Conservation (phyloP, 2,113 vertebrate genomes). For the Corythoichthys intestinalis region DNA sequence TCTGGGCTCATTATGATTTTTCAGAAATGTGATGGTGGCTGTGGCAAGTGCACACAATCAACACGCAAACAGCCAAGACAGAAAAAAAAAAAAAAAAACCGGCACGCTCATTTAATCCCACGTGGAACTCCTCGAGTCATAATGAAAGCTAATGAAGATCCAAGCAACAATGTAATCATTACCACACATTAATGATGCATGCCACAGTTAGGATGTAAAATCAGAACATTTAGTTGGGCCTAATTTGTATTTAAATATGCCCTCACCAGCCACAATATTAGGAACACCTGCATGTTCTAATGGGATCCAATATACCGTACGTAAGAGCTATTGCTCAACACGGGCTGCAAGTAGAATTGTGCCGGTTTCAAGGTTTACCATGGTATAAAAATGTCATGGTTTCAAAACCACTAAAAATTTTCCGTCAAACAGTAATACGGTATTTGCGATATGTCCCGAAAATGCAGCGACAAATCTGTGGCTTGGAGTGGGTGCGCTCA, state of each 20-base stretch:
- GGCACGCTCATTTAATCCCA: conserved; percentile 34
- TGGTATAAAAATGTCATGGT: no score
- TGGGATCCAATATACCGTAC: not conserved
- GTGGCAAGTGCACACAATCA: conserved; percentile 43
- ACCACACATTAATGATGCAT: conserved; percentile 33
- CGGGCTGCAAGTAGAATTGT: no score
- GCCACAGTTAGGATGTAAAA: conserved; percentile 22
- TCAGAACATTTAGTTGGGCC: not conserved
- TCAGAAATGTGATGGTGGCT: conserved; percentile 46
- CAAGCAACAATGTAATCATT: conserved; percentile 45
- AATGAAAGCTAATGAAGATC: conserved; percentile 65
- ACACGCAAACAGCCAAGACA: conserved; percentile 13
- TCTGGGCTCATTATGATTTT: conserved; percentile 59
- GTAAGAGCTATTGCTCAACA: not conserved
- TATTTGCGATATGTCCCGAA: no score
- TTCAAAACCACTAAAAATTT: no score
- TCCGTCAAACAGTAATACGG: no score
- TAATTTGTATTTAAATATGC: conserved; percentile 19
- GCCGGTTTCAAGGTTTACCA: no score
- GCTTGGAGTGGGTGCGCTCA: no score
- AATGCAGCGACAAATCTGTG: no score
- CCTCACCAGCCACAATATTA: not conserved
- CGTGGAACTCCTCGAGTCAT: conserved; percentile 60
- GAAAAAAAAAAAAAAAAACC: conserved; percentile 4
- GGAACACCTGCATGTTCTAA: not conserved